These are phyloP conservation scores for Alouatta palliata DNA, from an alignment of 2,113 vertebrate species.

Conservation along the genomic window DNA sequence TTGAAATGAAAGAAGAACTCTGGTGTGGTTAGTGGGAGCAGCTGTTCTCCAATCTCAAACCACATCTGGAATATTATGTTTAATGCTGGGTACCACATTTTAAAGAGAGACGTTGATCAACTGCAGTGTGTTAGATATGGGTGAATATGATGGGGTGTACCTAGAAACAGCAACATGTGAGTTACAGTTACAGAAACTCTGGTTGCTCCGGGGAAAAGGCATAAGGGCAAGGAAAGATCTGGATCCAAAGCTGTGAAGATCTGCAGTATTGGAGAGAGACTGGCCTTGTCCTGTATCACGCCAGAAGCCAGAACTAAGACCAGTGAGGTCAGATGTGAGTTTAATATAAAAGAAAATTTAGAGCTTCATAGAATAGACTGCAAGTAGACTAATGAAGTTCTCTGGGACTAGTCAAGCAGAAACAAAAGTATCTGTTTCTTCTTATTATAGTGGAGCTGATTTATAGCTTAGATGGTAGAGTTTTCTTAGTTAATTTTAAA, in stretches of 20 bases:
- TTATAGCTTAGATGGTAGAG: neutral
- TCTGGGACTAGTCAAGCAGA: neutral
- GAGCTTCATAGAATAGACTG: neutral
- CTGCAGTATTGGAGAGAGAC: neutral
- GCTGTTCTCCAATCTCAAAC: slow-evolving; percentile 27
- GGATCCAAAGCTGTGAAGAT: neutral
- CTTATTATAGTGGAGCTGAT: neutral
- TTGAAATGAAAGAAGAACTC: slow-evolving; percentile 40
- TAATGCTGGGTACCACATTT: neutral
- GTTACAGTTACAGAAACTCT: neutral
- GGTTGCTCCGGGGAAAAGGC: neutral
- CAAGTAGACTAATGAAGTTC: neutral
- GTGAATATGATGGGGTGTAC: neutral
- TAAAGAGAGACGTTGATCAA: slow-evolving; percentile 32
- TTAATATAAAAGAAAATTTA: neutral
- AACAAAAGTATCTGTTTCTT: neutral
- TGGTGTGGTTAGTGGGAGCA: neutral
- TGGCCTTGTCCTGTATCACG: neutral
- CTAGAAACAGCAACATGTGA: neutral
- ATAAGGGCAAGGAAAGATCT: neutral
- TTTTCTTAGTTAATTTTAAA: neutral
- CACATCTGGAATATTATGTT: slow-evolving; percentile 48
- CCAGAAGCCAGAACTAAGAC: neutral
- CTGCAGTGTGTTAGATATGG: neutral
- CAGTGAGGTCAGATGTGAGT: neutral